Percentiles rank a stretch among this genome's conserved stretches.
Conservation (phyloP, 2,113 vertebrate genomes). For the Chlamydotis undulata region DNA sequence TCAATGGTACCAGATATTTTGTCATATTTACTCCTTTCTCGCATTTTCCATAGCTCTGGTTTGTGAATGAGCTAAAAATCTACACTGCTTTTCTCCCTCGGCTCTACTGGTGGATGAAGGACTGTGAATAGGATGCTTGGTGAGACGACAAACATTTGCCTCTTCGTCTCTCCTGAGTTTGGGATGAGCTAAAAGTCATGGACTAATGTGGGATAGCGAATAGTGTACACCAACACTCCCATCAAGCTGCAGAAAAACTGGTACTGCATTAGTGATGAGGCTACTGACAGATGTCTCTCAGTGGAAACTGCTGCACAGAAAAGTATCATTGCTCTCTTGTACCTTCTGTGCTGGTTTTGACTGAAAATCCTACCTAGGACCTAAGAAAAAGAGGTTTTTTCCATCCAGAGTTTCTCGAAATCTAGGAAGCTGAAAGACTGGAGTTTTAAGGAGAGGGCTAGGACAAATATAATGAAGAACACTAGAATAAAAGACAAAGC, state of each 20-base stretch:
- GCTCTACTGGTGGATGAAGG: neutral
- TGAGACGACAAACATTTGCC: neutral
- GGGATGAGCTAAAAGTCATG: neutral
- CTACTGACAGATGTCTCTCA: neutral
- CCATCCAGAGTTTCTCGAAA: neutral
- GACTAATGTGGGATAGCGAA: neutral
- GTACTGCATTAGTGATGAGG: neutral
- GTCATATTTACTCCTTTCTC: neutral
- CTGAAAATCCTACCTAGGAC: neutral
- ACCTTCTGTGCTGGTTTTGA: neutral
- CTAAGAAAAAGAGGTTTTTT: neutral
- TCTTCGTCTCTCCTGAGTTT: neutral
- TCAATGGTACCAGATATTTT: neutral
- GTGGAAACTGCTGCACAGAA: neutral
- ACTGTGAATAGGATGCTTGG: neutral
- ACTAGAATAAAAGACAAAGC: neutral
- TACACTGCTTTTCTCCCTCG: accelerated
- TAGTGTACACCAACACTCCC: neutral
- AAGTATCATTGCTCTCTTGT: neutral
- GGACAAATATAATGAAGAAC: neutral
- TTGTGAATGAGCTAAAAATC: neutral
- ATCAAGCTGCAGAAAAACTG: neutral
- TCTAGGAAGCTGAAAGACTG: neutral
- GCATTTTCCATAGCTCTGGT: neutral
- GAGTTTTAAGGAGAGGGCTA: neutral